phyloP scores from a whole-genome alignment of 2,888 invertebrate species.

The Monopis laevigella region DNA sequence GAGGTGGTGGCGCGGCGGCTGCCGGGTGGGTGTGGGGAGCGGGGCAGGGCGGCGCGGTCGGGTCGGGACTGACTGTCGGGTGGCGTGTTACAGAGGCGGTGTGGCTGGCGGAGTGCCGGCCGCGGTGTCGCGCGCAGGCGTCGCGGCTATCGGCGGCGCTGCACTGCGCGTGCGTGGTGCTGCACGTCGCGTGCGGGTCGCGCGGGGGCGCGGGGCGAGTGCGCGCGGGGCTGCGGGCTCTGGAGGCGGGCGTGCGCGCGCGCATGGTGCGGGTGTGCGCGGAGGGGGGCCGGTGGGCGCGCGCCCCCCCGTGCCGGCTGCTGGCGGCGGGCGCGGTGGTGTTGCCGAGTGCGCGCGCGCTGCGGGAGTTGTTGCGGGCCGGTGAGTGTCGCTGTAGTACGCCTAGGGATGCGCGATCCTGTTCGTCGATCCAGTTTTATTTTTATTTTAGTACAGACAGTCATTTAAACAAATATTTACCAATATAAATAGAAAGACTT shows the following conservation, averaged over 20 bases:
- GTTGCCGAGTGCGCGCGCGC: constrained; percentile 74
- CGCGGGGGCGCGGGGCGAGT: constrained; percentile 44
- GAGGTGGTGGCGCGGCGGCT: constrained; percentile 90
- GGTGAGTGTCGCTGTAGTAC: too few relatives aligned
- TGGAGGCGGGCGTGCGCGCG: not conserved
- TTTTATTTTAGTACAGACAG: too few relatives aligned
- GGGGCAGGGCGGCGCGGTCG: constrained; percentile 83
- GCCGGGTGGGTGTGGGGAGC: constrained; percentile 91
- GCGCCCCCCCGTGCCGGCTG: constrained; percentile 29
- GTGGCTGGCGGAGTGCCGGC: constrained; percentile 81
- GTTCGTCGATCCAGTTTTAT: too few relatives aligned
- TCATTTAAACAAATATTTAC: too few relatives aligned
- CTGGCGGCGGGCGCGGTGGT: constrained; percentile 74
- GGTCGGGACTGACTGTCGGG: constrained; percentile 60
- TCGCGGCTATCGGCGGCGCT: constrained; percentile 34
- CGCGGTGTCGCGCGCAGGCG: constrained; percentile 36
- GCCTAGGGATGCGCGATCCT: too few relatives aligned
- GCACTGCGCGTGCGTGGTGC: not conserved
- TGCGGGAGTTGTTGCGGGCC: constrained; percentile 44
- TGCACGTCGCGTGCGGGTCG: constrained; percentile 29
- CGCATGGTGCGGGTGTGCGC: constrained; percentile 66
- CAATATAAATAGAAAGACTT: too few relatives aligned
- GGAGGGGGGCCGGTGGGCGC: constrained; percentile 55
- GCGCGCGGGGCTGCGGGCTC: constrained; percentile 24
- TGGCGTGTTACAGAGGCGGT: constrained; percentile 81